Percentiles rank a stretch among this genome's conserved stretches.
Conservation (phyloP, 2,888 invertebrate species). For the Ptilodon capucinus region DNA sequence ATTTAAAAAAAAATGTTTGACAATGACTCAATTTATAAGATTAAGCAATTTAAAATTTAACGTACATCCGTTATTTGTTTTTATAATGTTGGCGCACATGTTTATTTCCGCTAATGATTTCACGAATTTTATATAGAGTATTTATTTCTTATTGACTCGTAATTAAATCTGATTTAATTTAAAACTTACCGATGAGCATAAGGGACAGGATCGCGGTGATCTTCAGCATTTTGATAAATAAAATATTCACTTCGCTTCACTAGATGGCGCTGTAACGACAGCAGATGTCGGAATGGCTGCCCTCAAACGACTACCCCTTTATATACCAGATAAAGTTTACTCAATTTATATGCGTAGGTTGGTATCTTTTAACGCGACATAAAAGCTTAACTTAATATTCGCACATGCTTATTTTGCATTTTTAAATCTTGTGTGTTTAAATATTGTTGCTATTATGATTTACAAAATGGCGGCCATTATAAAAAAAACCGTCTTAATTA, state of each 20-base stretch:
- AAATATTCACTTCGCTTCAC: slow-evolving; percentile 13
- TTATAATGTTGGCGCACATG: background rate
- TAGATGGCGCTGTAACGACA: slow-evolving; percentile 44
- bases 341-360: slow-evolving; percentile 24
- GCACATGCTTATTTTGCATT: background rate
- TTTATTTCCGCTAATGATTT: background rate
- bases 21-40: too few species aligned
- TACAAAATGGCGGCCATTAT: background rate
- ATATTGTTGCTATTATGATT: background rate
- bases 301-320: slow-evolving; percentile 37
- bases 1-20: too few species aligned
- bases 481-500: too few species aligned
- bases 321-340: slow-evolving; percentile 60
- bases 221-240: slow-evolving; percentile 57
- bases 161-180: slow-evolving; percentile 1
- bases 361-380: background rate
- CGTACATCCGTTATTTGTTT: too few species aligned
- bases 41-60: too few species aligned
- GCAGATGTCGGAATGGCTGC: slow-evolving; percentile 42
- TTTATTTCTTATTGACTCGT: too few species aligned
- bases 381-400: background rate
- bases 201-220: slow-evolving; percentile 61
- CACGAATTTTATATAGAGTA: too few species aligned
- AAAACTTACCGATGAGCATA: slow-evolving; percentile 69
- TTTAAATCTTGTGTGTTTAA: background rate